Conservation (phyloP, 2,888 invertebrate genomes). For the Cephus pygmeus region DNA sequence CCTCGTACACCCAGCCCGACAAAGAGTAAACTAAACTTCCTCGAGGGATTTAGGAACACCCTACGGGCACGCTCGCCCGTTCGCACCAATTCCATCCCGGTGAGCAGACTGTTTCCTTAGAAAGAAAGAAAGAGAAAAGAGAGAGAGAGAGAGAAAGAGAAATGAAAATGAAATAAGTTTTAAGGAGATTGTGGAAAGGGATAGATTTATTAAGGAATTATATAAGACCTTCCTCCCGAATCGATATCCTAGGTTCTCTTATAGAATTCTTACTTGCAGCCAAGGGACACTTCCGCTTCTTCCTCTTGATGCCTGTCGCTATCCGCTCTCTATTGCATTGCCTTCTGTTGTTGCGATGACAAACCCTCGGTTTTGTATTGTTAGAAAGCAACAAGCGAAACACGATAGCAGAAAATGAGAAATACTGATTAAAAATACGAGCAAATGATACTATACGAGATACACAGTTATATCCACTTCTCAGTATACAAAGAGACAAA, state of each 20-base stretch:
- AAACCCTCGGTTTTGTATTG: slow-evolving; percentile 52
- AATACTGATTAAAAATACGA: not conserved
- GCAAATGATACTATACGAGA: not conserved
- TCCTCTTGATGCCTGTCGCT: slow-evolving; percentile 63
- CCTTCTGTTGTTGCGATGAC: slow-evolving; percentile 57
- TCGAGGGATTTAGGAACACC: slow-evolving; percentile 74
- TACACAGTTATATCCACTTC: not conserved
- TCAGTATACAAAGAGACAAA: not conserved
- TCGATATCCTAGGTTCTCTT: slow-evolving; percentile 24
- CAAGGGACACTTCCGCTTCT: slow-evolving; percentile 57
- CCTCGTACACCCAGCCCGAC: slow-evolving; percentile 64
- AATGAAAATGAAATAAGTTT: not conserved
- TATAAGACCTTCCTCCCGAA: not conserved
- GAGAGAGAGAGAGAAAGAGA: not conserved
- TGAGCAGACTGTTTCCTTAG: slow-evolving; percentile 43
- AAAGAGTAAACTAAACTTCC: slow-evolving; percentile 68
- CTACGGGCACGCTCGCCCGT: slow-evolving; percentile 66
- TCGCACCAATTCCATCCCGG: slow-evolving; percentile 61
- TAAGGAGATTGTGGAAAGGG: not conserved
- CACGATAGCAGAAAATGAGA: slow-evolving; percentile 11
- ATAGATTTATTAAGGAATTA: not conserved
- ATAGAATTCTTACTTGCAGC: slow-evolving; percentile 55
- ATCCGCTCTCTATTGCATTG: slow-evolving; percentile 60
- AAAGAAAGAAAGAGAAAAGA: slow-evolving; percentile 13
- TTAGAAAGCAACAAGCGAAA: slow-evolving; percentile 38